Base-by-base conservation (phyloP, 1,140 invertebrate species). In the Chionoecetes opilio region DNA sequence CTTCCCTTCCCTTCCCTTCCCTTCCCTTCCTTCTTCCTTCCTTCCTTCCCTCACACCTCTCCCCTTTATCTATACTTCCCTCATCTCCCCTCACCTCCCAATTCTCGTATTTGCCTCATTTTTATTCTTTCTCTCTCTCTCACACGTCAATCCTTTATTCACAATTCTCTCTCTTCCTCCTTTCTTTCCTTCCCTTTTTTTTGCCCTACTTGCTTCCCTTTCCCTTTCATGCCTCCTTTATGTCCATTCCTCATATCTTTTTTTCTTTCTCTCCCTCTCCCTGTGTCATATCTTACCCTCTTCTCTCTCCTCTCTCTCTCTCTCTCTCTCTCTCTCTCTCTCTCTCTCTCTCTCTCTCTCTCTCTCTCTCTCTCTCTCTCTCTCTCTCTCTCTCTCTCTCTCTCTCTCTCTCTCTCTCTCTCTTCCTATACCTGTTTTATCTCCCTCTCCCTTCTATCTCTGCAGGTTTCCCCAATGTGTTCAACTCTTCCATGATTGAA, bases 391-490 rank as follows among this genome's bases (percentile, higher is more conserved):
- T 90, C 41, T 46, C 82, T 91, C 88, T 91, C 37, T 91, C 88
- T 91, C 88, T 91, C 88, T 91, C 88, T 91, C 88, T 37, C 88
- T 91, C 88, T 91, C 88, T 37, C 88, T 91, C 88, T 91, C 88
- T 91, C 34, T 63, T n/a, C n/a, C n/a, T n/a, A n/a, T n/a, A n/a
- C n/a, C n/a, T n/a, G n/a, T n/a, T n/a, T n/a, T n/a, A n/a, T 91
- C 88, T 37, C 88, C 46, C 88, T 91, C 88, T 91, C 34, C 34
- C 34, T 37, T 29, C 46, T 96, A 96, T 34, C 96, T 92, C 96
- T 96, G 26, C 96, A 97, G 97, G 96, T 94, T 97, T 97, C 96
- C 97, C 97, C 82, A 38, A 96, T 1, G 95, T 97, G 32, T 97
- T 97, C 95, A 97, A 96, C 26, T 97, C 97, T 3, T 96, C 96